Conservation (phyloP, 2,888 invertebrate genomes). For the Dicycla oo region DNA sequence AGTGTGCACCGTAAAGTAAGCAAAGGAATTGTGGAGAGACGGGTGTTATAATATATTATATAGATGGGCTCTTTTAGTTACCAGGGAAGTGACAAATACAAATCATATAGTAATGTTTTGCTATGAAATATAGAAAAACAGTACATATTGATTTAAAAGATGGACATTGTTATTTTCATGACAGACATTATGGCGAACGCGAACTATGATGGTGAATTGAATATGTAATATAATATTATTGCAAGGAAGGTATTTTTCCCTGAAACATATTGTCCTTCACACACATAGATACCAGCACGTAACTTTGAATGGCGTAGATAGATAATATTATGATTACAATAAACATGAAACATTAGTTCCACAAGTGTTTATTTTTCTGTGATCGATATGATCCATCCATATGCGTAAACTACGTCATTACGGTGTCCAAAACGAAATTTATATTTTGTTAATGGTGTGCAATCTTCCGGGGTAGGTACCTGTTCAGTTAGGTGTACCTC, state of each 20-base stretch:
- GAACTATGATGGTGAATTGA: conserved; percentile 8
- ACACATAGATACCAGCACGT: not conserved
- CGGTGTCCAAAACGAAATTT: too few species aligned
- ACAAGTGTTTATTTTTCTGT: not conserved
- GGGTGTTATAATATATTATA: too few species aligned
- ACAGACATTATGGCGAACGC: conserved; percentile 2
- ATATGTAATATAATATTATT: conserved; percentile 30
- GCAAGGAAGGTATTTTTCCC: not conserved
- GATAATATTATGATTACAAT: conserved; percentile 4
- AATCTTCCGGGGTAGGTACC: too few species aligned
- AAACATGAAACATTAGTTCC: not conserved
- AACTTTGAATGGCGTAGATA: not conserved
- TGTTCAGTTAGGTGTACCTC: too few species aligned
- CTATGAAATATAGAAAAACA: conserved; percentile 17
- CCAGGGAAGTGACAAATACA: not conserved
- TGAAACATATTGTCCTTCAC: conserved; percentile 5
- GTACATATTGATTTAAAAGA: not conserved
- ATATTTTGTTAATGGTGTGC: not conserved
- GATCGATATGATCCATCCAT: too few species aligned
- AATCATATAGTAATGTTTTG: not conserved
- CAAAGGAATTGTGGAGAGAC: too few species aligned
- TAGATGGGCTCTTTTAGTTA: too few species aligned
- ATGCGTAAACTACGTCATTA: too few species aligned
- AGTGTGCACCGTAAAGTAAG: too few species aligned
- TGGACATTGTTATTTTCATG: not conserved